Evolutionary conservation across 2,888 invertebrate species (phyloP).

Genomic region (Aporophyla lueneburgensis): DNA sequence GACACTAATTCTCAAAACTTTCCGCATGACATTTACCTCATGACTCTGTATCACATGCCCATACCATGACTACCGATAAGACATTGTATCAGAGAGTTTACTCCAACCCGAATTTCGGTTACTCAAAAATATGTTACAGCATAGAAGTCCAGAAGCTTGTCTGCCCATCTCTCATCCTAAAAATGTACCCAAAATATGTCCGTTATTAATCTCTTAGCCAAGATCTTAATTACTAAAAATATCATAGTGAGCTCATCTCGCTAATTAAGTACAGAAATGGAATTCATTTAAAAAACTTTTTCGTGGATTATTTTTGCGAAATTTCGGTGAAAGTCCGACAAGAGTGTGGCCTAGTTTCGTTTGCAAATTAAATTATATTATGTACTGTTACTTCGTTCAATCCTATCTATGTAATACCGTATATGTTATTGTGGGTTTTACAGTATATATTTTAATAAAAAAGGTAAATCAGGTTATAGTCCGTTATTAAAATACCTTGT

Average conservation of each 20-base stretch:
- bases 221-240: conserved; percentile 56
- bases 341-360: conserved; percentile 42
- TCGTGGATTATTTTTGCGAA: conserved; percentile 49
- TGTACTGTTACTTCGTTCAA: conserved; percentile 42
- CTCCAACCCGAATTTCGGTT: not conserved
- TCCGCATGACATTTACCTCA: too few relatives aligned
- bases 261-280: conserved; percentile 54
- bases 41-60: too few relatives aligned
- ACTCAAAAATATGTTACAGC: not conserved
- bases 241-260: conserved; percentile 42
- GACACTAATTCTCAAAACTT: too few relatives aligned
- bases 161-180: not conserved
- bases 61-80: too few relatives aligned
- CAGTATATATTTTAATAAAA: not conserved
- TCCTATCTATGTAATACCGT: not conserved
- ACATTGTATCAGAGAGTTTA: not conserved
- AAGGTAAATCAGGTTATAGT: not conserved
- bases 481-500: not conserved
- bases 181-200: conserved; percentile 23
- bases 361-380: conserved; percentile 35
- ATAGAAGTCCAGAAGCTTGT: not conserved
- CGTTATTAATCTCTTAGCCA: conserved; percentile 34
- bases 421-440: not conserved
- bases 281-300: conserved; percentile 37
- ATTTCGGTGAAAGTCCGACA: conserved; percentile 55